These are phyloP conservation scores for Lordiphosa stackelbergi DNA, from an alignment of 1,140 invertebrate genomes.

Conservation along the genomic window DNA sequence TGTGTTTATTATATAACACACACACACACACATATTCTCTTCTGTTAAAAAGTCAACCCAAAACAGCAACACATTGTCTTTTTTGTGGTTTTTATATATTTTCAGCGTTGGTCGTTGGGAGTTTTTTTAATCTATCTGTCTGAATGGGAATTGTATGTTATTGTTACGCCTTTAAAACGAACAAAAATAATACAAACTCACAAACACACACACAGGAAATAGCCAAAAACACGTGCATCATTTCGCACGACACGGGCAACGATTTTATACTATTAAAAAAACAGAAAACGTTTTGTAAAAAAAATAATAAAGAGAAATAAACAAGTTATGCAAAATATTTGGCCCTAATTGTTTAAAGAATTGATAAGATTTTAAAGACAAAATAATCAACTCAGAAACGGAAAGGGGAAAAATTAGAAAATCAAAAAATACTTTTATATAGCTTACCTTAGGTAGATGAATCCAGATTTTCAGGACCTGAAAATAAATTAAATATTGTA, in stretches of 20 bases:
- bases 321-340: not conserved
- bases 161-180: slow-evolving; percentile 8
- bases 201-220: slow-evolving; percentile 3
- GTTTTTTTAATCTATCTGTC: slow-evolving; percentile 5
- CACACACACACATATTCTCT: not conserved
- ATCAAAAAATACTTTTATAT: no score
- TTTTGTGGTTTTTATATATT: slow-evolving; percentile 6
- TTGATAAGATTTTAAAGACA: no score
- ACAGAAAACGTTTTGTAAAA: not conserved
- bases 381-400: no score
- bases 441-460: no score
- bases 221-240: slow-evolving; percentile 9
- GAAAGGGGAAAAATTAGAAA: no score
- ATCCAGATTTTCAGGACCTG: no score
- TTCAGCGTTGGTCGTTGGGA: slow-evolving; percentile 3
- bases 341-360: no score
- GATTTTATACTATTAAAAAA: not conserved
- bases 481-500: no score
- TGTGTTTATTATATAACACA: slow-evolving; percentile 41
- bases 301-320: not conserved
- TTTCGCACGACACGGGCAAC: slow-evolving; percentile 1
- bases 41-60: slow-evolving; percentile 8
- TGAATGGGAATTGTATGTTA: slow-evolving; percentile 6
- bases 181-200: not conserved
- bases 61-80: not conserved